Base-by-base conservation (phyloP, 2,113 vertebrate species). In the Strix aluco region DNA sequence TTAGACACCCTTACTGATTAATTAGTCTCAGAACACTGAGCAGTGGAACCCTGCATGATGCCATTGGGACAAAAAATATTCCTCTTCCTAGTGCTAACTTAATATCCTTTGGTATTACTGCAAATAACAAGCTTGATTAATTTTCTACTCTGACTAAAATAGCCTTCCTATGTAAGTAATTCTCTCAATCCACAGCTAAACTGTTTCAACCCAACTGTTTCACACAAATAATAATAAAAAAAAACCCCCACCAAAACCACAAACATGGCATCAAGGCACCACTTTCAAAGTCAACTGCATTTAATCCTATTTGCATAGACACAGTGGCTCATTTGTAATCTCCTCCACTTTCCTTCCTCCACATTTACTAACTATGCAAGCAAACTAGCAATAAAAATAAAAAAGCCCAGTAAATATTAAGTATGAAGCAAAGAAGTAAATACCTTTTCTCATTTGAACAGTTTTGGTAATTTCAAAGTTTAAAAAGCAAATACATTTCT, bases 1-100 rank as follows among this genome's bases (percentile, higher is more conserved):
- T 98, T 98, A 97, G 88, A 97, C 71, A 96, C 40, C 47, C 93
- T 97, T 91, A 95, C 95, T 98, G 94, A 97, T 97, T 98, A 98
- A 98, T 98, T 98, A 98, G 96, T 96, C 96, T 95, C 97, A 98
- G 86, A 97, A 96, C 86, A 94, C 82, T 94, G 95, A 95, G 85
- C 91, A 90, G 91, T 81, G 47, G 44, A 97, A 95, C 78, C 63
- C 90, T 94, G 71, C 59, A 87, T 3, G 1, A 61, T 90, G 74
- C 93, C 91, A 63, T 26, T 69, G 95, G 90, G 97, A 97, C 63
- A 9, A 92, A 92, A 75, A 88, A 85, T 52, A 62, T 51, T 86
- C 78, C 61, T 96, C 84, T 89, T 96, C 26, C 27, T 4, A 22
- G 40, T 32, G 81, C 61, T 80, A 73, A 63, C 70, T 75, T 90